Evolutionary conservation across 2,797 vertebrate species (phyloP).

Genomic region (Anas capensis): DNA sequence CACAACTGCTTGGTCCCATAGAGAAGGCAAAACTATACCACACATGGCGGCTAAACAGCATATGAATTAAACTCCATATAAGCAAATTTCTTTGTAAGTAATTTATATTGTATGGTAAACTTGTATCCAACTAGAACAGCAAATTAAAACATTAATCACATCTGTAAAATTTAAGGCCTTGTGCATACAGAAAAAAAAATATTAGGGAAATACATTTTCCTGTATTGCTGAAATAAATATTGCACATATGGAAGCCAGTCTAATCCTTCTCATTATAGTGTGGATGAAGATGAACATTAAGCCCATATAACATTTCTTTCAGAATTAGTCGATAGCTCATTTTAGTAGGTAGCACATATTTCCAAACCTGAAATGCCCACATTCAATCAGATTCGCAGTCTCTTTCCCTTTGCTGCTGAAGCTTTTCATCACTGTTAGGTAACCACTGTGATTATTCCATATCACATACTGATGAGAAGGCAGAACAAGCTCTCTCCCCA

Average conservation of each 20-base stretch:
- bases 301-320: constrained; percentile 86
- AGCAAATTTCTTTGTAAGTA: constrained; percentile 86
- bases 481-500: constrained; percentile 76
- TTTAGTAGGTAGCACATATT: constrained; percentile 85
- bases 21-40: constrained; percentile 74
- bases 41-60: constrained; percentile 83
- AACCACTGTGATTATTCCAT: constrained; percentile 77
- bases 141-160: constrained; percentile 90
- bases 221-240: constrained; percentile 89
- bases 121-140: constrained; percentile 86
- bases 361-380: constrained; percentile 81
- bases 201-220: constrained; percentile 87
- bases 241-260: constrained; percentile 83
- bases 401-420: constrained; percentile 66
- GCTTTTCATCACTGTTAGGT: constrained; percentile 80
- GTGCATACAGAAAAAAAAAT: constrained; percentile 82
- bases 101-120: constrained; percentile 87
- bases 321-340: constrained; percentile 88
- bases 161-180: constrained; percentile 84
- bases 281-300: constrained; percentile 87
- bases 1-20: constrained; percentile 55
- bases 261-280: constrained; percentile 87
- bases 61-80: constrained; percentile 85
- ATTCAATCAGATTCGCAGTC: constrained; percentile 81
- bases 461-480: constrained; percentile 79